Evolutionary conservation across 2,888 invertebrate genomes (phyloP).

Genomic region (Habroteleia sp.): DNA sequence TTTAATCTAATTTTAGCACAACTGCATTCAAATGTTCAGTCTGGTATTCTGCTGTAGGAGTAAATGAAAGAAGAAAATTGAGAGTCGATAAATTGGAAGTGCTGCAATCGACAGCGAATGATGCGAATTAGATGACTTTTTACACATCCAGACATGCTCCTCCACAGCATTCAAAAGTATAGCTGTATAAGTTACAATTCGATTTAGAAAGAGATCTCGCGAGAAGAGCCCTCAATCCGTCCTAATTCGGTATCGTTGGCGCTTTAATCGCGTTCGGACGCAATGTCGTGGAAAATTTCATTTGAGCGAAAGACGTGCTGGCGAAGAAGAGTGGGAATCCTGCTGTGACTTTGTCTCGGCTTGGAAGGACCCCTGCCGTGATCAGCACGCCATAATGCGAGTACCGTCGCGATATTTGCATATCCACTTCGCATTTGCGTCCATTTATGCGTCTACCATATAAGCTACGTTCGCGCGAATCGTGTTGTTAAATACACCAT

Average conservation of each 20-base stretch:
- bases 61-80: slow-evolving; percentile 14
- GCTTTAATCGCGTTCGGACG: slow-evolving; percentile 82
- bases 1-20: slow-evolving; percentile 40
- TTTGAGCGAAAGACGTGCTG: slow-evolving; percentile 73
- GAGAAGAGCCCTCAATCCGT: slow-evolving; percentile 70
- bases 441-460: slow-evolving; percentile 64
- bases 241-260: slow-evolving; percentile 73
- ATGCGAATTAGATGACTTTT: slow-evolving; percentile 71
- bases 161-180: slow-evolving; percentile 25
- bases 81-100: slow-evolving; percentile 56
- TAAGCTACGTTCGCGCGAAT: slow-evolving; percentile 58
- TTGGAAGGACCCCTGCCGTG: slow-evolving; percentile 70
- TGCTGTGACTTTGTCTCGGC: slow-evolving; percentile 79
- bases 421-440: slow-evolving; percentile 70
- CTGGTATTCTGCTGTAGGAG: background rate
- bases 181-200: slow-evolving; percentile 77
- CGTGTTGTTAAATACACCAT: slow-evolving; percentile 59
- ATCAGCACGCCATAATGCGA: slow-evolving; percentile 66
- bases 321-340: slow-evolving; percentile 69
- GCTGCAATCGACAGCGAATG: slow-evolving; percentile 66
- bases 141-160: slow-evolving; percentile 54
- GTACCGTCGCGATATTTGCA: slow-evolving; percentile 71
- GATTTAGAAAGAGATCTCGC: slow-evolving; percentile 72
- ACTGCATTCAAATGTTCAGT: slow-evolving; percentile 13
- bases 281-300: slow-evolving; percentile 83